A percentile compares a stretch with the other conserved stretches of the same genome.
phyloP scores from a whole-genome alignment of 2,113 vertebrate species.

The Bubo scandiacus region DNA sequence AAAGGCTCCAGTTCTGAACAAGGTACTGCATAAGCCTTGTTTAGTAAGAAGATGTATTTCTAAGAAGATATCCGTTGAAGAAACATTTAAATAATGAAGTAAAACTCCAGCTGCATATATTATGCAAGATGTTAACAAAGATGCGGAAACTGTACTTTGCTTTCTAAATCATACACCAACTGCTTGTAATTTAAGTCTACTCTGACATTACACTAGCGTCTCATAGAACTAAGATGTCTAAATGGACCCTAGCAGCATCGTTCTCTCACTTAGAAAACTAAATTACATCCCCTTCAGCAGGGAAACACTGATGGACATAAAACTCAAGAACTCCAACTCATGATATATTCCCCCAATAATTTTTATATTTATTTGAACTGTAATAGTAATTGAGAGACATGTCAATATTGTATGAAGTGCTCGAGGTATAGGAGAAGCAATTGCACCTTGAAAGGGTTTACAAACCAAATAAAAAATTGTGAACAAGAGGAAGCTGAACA shows the following conservation, averaged over 20 bases:
- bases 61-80: not conserved
- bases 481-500: not conserved
- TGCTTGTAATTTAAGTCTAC: not conserved
- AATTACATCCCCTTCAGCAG: not conserved
- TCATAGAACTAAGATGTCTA: not conserved
- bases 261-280: not conserved
- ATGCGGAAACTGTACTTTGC: not conserved
- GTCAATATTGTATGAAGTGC: not conserved
- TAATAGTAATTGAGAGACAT: not conserved
- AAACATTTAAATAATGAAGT: not conserved
- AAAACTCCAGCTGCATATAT: not conserved
- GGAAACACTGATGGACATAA: not conserved
- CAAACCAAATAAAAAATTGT: not conserved
- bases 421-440: not conserved
- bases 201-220: not conserved
- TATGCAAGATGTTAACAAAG: not conserved
- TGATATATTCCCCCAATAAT: not conserved
- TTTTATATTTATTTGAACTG: not conserved
- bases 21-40: not conserved
- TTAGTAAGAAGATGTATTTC: not conserved
- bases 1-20: not conserved
- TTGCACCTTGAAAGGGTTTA: not conserved
- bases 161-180: not conserved
- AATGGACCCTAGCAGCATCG: not conserved
- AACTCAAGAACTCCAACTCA: not conserved